A percentile compares a stretch with the other conserved stretches of the same genome.
phyloP scores from a whole-genome alignment of 2,888 invertebrate species.

The Yponomeuta malinellus region DNA sequence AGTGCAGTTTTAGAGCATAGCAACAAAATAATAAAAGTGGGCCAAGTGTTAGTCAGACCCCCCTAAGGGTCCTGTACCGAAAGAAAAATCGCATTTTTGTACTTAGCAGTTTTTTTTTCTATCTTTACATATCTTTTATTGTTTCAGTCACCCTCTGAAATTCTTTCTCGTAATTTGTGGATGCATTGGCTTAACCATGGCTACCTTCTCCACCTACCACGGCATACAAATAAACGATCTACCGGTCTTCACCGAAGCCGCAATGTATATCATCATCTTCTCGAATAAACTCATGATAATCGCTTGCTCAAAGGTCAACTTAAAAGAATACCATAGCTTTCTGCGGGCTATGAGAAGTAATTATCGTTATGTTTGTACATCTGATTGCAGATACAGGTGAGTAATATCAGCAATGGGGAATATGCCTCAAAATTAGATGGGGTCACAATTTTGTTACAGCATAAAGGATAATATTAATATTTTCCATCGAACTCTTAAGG shows the following conservation, averaged over 20 bases:
- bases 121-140: background rate
- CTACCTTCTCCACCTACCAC: slow-evolving; percentile 26
- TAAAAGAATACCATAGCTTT: slow-evolving; percentile 34
- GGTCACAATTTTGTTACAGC: no score
- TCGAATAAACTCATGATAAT: background rate
- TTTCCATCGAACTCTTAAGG: no score
- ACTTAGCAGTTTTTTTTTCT: no score
- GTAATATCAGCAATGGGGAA: background rate
- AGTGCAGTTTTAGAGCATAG: no score
- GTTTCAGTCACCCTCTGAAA: slow-evolving; percentile 10
- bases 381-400: slow-evolving; percentile 39
- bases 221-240: slow-evolving; percentile 33
- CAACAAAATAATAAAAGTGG: no score
- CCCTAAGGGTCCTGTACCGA: no score
- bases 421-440: background rate
- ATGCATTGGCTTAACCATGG: slow-evolving; percentile 20
- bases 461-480: background rate
- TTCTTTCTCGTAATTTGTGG: slow-evolving; percentile 22
- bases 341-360: slow-evolving; percentile 36
- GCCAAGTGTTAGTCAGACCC: no score
- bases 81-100: no score
- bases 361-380: slow-evolving; percentile 40
- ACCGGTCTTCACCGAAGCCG: slow-evolving; percentile 36
- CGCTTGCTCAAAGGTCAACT: slow-evolving; percentile 22
- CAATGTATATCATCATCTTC: slow-evolving; percentile 37